Evolutionary conservation across 1,140 invertebrate genomes (phyloP).

Genomic region (Notospermus geniculatus): DNA sequence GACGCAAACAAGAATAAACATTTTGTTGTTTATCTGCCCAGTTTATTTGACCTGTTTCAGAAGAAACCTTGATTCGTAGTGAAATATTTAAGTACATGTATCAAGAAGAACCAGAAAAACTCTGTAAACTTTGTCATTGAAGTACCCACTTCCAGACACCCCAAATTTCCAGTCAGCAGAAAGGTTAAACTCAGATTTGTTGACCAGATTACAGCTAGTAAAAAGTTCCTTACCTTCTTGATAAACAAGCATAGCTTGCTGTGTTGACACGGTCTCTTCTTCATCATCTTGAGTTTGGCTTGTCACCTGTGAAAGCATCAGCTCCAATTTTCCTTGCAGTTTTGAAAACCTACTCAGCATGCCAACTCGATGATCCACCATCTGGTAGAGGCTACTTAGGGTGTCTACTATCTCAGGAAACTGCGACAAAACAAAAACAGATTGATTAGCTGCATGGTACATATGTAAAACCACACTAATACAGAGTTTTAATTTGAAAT

Average conservation of each 20-base stretch:
- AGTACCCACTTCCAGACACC: neutral
- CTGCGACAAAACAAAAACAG: no score
- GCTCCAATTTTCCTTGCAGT: constrained; percentile 46
- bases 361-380: constrained; percentile 43
- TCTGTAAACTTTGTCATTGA: no score
- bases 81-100: no score
- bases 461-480: no score
- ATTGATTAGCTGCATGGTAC: no score
- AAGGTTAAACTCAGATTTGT: no score
- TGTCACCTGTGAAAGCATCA: constrained; percentile 44
- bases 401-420: constrained; percentile 48
- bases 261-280: constrained; percentile 28
- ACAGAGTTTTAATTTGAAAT: no score
- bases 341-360: constrained; percentile 37
- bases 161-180: neutral
- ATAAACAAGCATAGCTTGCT: constrained; percentile 38
- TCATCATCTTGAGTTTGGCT: constrained; percentile 27
- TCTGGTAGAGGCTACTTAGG: constrained; percentile 44
- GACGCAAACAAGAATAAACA: neutral
- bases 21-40: no score
- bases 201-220: no score
- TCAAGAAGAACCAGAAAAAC: no score
- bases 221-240: constrained; percentile 37
- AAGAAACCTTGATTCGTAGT: no score
- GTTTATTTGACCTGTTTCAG: no score